Base-by-base conservation (phyloP, 2,888 invertebrate species). In the Zhengitettix transpicula region DNA sequence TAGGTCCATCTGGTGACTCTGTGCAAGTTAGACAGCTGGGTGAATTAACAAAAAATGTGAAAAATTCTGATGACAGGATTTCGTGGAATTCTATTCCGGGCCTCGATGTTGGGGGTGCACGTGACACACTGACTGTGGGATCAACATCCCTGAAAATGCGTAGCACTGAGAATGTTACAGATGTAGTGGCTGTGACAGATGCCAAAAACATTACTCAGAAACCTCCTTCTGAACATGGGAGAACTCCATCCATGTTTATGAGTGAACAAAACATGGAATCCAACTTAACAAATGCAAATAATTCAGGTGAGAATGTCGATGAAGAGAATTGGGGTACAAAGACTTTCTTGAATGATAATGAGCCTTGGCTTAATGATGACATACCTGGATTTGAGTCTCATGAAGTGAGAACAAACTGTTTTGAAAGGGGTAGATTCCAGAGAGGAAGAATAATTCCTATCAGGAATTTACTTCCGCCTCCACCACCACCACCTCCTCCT, bases 361-460 rank as follows among this genome's bases (percentile, higher is more conserved):
- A 60, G 53, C 60, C 56, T 28, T 60, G 60, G 60, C 52, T 60
- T 40, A 60, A 57, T 60, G 56, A 60, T 44, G 56, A 57, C 17
- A 12, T 60, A 28, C 56, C 56, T 53, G 57, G 55, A 15, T 42
- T 60, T 7, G 60, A 60, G 40, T 14, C 40, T 41, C 55, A 55
- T 41, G 53, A 53, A 53, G 53, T 53, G 53, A n/a, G 53, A n/a
- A 14, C 28, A 12, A 53, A 53, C 17, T 17, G 53, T 17, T 53
- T 53, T 53, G 53, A 53, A 17, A 53, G 53, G 17, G 17, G 16
- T 17, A 53, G 53, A 53, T 16, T 16, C 9, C 10, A 28, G 17
- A 11, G 53, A 17, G 17, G 53, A 11, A 12, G 53, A 17, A 16
- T 16, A 53, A 14, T 28, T 53, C 28, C 14, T 28, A 53, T 16